phyloP scores from a whole-genome alignment of 1,140 invertebrate genomes.

The Megalonaias nervosa region DNA sequence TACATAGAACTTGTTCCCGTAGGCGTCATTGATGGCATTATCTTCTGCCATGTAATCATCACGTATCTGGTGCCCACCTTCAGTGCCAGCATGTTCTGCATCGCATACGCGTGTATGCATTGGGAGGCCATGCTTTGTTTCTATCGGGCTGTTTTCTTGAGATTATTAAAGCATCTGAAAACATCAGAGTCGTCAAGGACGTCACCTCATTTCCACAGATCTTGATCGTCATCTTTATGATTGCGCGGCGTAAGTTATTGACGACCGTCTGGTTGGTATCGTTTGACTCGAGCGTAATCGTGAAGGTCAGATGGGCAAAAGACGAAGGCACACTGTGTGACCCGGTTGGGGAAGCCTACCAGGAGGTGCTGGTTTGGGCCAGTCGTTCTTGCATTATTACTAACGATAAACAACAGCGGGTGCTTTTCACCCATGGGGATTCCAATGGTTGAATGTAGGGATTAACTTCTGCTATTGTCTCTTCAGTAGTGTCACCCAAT shows the following conservation, averaged over 20 bases:
- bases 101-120: constrained; percentile 13
- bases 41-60: neutral
- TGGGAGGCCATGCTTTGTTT: constrained; percentile 7
- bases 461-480: neutral
- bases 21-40: constrained; percentile 6
- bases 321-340: constrained; percentile 26
- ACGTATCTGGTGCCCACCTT: constrained; percentile 2
- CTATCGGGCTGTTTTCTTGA: constrained; percentile 12
- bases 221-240: constrained; percentile 24
- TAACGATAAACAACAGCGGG: constrained; percentile 22
- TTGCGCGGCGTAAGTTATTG: constrained; percentile 23
- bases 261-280: constrained; percentile 15
- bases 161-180: neutral
- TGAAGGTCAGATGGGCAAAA: constrained; percentile 19
- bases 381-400: constrained; percentile 30
- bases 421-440: constrained; percentile 21
- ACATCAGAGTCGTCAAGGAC: constrained; percentile 25
- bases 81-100: constrained; percentile 26
- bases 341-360: constrained; percentile 34
- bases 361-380: constrained; percentile 25
- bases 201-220: constrained; percentile 29
- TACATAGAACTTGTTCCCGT: constrained; percentile 11
- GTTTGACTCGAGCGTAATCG: constrained; percentile 5
- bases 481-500: too few species aligned
- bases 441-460: constrained; percentile 17